These are phyloP conservation scores for Epicampocera succincta DNA, from an alignment of 2,888 invertebrate species.

Conservation along the genomic window DNA sequence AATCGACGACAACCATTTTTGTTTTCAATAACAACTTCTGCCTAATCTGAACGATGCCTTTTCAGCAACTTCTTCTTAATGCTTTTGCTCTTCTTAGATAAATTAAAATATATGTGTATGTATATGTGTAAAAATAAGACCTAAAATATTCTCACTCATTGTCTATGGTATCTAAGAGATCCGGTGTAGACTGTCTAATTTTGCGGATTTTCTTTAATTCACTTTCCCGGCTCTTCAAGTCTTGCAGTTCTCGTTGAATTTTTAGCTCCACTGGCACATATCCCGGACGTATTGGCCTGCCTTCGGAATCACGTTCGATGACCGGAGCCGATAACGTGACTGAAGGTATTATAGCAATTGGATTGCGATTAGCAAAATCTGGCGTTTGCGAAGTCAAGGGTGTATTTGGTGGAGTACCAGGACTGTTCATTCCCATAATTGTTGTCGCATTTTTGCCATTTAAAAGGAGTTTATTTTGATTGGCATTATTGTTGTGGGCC, in stretches of 20 bases:
- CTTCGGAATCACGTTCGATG: conserved; percentile 84
- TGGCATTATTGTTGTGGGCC: conserved; percentile 55
- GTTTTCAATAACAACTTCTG: too few species aligned
- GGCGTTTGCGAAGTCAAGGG: conserved; percentile 68
- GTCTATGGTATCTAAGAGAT: conserved; percentile 85
- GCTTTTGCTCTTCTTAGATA: too few species aligned
- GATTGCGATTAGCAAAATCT: conserved; percentile 48
- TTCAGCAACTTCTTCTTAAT: too few species aligned
- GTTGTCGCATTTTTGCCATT: conserved; percentile 65
- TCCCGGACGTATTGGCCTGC: conserved; percentile 87
- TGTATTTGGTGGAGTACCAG: conserved; percentile 64
- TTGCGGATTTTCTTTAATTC: conserved; percentile 88
- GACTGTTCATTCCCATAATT: conserved; percentile 64
- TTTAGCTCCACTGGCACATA: conserved; percentile 93
- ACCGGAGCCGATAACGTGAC: conserved; percentile 80
- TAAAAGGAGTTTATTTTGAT: conserved; percentile 62
- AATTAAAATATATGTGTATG: too few species aligned
- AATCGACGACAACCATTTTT: too few species aligned
- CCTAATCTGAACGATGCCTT: too few species aligned
- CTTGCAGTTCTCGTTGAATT: conserved; percentile 92
- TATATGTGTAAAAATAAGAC: not conserved
- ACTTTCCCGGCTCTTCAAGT: conserved; percentile 91
- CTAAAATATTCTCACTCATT: conserved; percentile 82
- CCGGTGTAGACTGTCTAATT: conserved; percentile 85
- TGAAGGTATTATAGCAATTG: conserved; percentile 74